Base-by-base conservation (phyloP, 1,140 invertebrate species). In the Melitaea cinxia region DNA sequence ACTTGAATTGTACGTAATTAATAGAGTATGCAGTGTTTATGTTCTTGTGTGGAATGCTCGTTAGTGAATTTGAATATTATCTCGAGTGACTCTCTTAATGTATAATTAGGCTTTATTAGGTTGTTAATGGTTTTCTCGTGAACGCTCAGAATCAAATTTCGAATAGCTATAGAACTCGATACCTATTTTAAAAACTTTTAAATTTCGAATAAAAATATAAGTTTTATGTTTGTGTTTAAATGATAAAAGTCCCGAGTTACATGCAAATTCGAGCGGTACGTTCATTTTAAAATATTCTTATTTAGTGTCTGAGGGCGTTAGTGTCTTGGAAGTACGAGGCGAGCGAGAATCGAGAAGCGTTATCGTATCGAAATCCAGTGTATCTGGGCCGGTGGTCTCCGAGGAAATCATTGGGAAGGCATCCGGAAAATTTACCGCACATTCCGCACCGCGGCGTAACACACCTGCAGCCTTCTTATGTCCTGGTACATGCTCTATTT, bases 331-430 rank as follows among this genome's bases (percentile, higher is more conserved):
- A 49, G 77, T 71, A 86, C 75, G 70, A 77, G 71, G 73, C 73
- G 67, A 73, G 68, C 72, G 85, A 81, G 83, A 83, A 85, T 83
- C 81, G 83, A 80, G 78, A 78, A 84, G 73, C 77, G 82, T 83
- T 89, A 88, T 88, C 82, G 79, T 85, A 86, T 86, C 80, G 81
- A 81, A 86, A 84, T 85, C 84, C 79, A 72, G 73, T 66, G 82
- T 84, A 86, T 86, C 83, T 84, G 77, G 80, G 76, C 78, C 80
- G 83, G 83, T 76, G 83, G 88, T 93, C 93, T 93, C 93, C 79
- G 91, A 93, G 93, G 93, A 94, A 94, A 93, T 94, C 93, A 94
- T 93, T 93, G 93, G 93, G 92, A 93, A 93, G 93, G 93, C 93
- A 93, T 92, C 91, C 87, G 92, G 91, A 93, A 93, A 93, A 93